A percentile compares a stretch with the other conserved stretches of the same genome.
These are phyloP conservation scores for Micromesistius poutassou DNA, from an alignment of 2,797 vertebrate species.

Conservation along the genomic window DNA sequence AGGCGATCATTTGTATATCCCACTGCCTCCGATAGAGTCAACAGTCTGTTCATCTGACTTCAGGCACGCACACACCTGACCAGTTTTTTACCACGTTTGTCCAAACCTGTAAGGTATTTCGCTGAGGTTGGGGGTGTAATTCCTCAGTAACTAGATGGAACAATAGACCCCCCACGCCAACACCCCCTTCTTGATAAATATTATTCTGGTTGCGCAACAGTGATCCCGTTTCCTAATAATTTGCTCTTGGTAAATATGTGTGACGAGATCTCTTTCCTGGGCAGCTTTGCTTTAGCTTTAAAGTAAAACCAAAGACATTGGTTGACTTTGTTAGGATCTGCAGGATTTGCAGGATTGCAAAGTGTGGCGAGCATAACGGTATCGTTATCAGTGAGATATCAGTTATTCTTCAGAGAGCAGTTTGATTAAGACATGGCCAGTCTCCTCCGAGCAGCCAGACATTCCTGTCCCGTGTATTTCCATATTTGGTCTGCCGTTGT, in stretches of 20 bases:
- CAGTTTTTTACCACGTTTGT: background rate
- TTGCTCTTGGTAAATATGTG: slow-evolving; percentile 37
- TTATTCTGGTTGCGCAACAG: slow-evolving; percentile 42
- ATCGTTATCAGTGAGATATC: slow-evolving; percentile 52
- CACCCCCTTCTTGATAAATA: slow-evolving; percentile 35
- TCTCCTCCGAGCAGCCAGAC: slow-evolving; percentile 57
- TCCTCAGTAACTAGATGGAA: slow-evolving; percentile 24
- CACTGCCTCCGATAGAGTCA: slow-evolving; percentile 25
- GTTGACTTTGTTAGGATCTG: slow-evolving; percentile 46
- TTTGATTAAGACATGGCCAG: slow-evolving; percentile 48
- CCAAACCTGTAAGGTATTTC: slow-evolving; percentile 25
- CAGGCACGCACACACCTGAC: background rate
- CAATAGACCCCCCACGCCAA: slow-evolving; percentile 20
- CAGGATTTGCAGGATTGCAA: slow-evolving; percentile 30
- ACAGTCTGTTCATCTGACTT: background rate
- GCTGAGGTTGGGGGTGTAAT: slow-evolving; percentile 19
- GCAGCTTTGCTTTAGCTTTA: slow-evolving; percentile 42
- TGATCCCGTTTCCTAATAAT: slow-evolving; percentile 33
- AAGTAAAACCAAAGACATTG: slow-evolving; percentile 23
- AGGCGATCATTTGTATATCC: slow-evolving; percentile 49
- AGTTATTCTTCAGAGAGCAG: slow-evolving; percentile 55
- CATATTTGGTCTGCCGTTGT: slow-evolving; percentile 56
- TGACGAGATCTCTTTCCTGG: slow-evolving; percentile 29
- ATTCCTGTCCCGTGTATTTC: slow-evolving; percentile 40
- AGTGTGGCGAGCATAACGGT: slow-evolving; percentile 58